Percentiles rank a stretch among this genome's conserved stretches.
These are phyloP conservation scores for Indicator indicator DNA, from an alignment of 2,113 vertebrate species.

Conservation along the genomic window DNA sequence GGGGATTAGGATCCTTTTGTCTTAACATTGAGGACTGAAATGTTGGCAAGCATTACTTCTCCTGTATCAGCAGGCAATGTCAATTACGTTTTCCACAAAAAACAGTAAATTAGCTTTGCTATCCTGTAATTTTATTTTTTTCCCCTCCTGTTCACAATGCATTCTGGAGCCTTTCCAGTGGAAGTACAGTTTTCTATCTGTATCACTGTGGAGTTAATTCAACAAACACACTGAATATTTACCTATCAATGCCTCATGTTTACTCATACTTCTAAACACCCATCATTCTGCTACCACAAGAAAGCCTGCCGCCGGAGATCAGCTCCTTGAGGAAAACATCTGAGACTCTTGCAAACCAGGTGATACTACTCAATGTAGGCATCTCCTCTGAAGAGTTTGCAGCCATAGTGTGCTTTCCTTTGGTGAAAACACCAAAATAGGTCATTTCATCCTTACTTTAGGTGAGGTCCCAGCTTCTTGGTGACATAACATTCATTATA, in stretches of 20 bases:
- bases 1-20: conserved; percentile 69
- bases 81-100: conserved; percentile 64
- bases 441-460: background rate
- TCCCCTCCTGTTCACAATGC: background rate
- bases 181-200: background rate
- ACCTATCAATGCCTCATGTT: conserved; percentile 18
- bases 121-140: conserved; percentile 1
- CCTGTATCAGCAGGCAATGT: conserved; percentile 63
- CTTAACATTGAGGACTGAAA: conserved; percentile 73
- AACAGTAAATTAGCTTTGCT: conserved; percentile 59
- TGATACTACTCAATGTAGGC: background rate
- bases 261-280: conserved; percentile 36
- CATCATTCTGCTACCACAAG: background rate
- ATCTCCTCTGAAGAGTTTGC: background rate
- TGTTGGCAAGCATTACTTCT: conserved; percentile 54
- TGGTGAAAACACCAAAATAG: background rate
- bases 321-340: conserved; percentile 2
- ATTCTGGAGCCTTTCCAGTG: conserved; percentile 5
- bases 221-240: conserved; percentile 40
- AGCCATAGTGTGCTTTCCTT: background rate
- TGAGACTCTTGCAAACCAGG: background rate
- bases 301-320: background rate
- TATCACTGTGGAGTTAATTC: conserved; percentile 25
- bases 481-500: background rate
- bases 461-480: background rate